Evolutionary conservation across 2,113 vertebrate genomes (phyloP).

Genomic region (Aldabrachelys gigantea): DNA sequence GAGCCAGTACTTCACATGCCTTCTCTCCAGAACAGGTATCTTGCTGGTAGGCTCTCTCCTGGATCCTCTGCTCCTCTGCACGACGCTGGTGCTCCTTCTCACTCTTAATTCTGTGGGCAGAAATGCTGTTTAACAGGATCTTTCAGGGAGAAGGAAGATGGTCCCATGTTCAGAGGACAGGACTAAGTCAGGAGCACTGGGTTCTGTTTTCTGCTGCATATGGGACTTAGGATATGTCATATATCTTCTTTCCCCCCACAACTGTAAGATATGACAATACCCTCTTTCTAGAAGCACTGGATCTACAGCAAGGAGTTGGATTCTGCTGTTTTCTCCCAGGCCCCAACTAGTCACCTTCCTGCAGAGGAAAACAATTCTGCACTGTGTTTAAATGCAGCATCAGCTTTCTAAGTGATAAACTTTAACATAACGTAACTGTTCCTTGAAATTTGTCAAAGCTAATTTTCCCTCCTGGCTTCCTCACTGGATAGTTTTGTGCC

Average conservation of each 20-base stretch:
- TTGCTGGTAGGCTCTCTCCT: not conserved
- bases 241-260: rapidly evolving
- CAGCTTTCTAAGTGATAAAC: not conserved
- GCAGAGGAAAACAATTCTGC: not conserved
- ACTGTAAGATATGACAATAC: not conserved
- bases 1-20: constrained; percentile 75
- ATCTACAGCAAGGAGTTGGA: not conserved
- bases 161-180: not conserved
- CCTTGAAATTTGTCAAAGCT: not conserved
- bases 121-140: not conserved
- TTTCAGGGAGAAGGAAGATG: not conserved
- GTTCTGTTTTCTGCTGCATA: not conserved
- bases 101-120: constrained; percentile 85
- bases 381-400: not conserved
- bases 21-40: constrained; percentile 59
- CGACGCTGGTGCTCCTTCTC: constrained; percentile 84
- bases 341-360: rapidly evolving
- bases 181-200: not conserved
- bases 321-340: not conserved
- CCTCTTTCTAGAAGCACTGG: not conserved
- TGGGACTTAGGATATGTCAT: not conserved
- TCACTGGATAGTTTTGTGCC: not conserved
- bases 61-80: constrained; percentile 81
- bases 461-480: rapidly evolving
- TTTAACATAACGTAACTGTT: not conserved